phyloP scores from a whole-genome alignment of 2,113 vertebrate species.

The Gallinago paraguaiae region DNA sequence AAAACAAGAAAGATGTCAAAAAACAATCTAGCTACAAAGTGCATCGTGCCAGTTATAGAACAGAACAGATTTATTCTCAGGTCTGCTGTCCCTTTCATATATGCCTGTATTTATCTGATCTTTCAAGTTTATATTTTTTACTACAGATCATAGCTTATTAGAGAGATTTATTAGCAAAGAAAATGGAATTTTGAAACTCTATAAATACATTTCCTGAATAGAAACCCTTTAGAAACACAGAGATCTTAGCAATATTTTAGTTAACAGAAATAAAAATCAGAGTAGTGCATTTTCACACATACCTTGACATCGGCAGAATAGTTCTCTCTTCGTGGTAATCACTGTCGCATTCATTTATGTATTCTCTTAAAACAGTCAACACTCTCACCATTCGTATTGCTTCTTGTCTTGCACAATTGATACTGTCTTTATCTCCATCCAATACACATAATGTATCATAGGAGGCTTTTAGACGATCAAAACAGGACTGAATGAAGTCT shows the following conservation, averaged over 20 bases:
- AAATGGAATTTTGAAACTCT: not conserved
- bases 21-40: not conserved
- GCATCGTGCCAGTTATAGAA: fast-evolving
- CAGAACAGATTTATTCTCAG: not conserved
- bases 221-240: not conserved
- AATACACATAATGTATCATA: constrained; percentile 97
- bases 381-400: constrained; percentile 98
- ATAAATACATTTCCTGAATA: not conserved
- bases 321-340: constrained; percentile 99
- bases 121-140: not conserved
- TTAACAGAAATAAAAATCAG: not conserved
- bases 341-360: constrained; percentile 98
- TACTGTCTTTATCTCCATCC: constrained; percentile 99
- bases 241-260: not conserved
- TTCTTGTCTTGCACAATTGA: constrained; percentile 97
- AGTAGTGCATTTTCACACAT: constrained; percentile 37
- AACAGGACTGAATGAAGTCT: constrained; percentile 99
- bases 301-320: constrained; percentile 99
- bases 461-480: constrained; percentile 97
- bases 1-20: not conserved
- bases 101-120: not conserved
- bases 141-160: not conserved
- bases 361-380: constrained; percentile 95
- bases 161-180: not conserved
- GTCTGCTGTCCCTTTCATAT: not conserved